Base-by-base conservation (phyloP, 2,113 vertebrate genomes). In the Leiothrix lutea region DNA sequence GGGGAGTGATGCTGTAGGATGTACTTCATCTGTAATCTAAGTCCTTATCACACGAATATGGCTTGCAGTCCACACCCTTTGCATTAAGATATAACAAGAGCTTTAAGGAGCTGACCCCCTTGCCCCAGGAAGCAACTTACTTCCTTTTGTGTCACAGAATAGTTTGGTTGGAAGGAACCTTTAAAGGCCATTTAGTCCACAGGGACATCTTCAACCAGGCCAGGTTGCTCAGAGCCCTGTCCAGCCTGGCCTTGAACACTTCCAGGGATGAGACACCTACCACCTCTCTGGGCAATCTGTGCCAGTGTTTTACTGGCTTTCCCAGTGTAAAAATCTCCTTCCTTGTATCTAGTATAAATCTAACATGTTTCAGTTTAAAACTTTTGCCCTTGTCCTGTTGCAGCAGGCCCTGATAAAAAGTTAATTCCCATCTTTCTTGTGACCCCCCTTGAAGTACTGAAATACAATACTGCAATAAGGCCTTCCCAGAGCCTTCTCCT, bases 31-130 rank as follows among this genome's bases (percentile, higher is more conserved):
- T 90, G 25, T 24, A 24, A 54, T 23, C 26, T 69, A 26, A 77
- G 33, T 29, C 60, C 9, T 6, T 53, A 38, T 9, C 14, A 7
- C 0, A 1, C 18, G 11, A 80, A 8, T 18, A 20, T 6, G 13
- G 23, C 8, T 35, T 69, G 7, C 8, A 74, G 19, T 8, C 45
- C 22, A 22, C 5, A 40, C 25, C 50, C 42, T 3, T 15, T 36
- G 14, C 50, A 6, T 12, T 12, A 23, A 18, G 20, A 35, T 80
- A 16, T 25, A 35, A 69, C 47, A 80, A 48, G 79, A 70, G 6
- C 33, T 80, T 51, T 36, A 77, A 86, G 48, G 25, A 65, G 48
- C 40, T 64, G 35, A 36, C 13, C 8, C 23, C 8, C 18, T 79
- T 60, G 26, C 7, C 6, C 19, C 16, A 57, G 9, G 42, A 74